Percentiles rank a stretch among this genome's conserved stretches.
phyloP scores from a whole-genome alignment of 2,888 invertebrate genomes.

The Macroteleia sp. region DNA sequence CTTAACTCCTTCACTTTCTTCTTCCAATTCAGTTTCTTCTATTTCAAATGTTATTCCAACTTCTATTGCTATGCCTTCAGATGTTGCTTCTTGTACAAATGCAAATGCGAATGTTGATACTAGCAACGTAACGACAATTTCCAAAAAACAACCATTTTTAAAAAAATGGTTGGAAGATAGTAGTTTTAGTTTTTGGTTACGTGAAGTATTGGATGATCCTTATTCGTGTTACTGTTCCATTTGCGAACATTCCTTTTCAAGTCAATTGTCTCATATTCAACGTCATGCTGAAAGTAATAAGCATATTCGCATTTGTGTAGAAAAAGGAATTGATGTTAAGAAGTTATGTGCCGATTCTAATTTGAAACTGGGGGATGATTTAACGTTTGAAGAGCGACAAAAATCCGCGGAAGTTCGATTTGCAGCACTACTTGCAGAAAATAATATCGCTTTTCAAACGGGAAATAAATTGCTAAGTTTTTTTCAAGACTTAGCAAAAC shows the following conservation, averaged over 20 bases:
- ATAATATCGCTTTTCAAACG: conserved; percentile 25
- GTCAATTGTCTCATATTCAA: background rate
- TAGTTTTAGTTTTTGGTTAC: background rate
- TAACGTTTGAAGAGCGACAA: no score
- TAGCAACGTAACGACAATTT: no score
- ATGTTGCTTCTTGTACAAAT: no score
- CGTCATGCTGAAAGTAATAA: conserved; percentile 7
- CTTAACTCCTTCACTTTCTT: background rate
- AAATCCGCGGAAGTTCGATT: conserved; percentile 38
- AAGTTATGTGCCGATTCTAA: background rate
- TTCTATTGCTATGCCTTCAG: no score
- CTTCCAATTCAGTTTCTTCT: background rate
- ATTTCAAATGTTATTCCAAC: background rate
- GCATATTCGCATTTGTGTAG: background rate
- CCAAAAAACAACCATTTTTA: background rate
- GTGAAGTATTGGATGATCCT: background rate
- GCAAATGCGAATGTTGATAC: no score
- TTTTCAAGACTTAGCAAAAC: background rate
- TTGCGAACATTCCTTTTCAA: background rate
- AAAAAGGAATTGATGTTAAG: background rate
- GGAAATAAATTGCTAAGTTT: conserved; percentile 16
- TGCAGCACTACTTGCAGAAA: conserved; percentile 30
- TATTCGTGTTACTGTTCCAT: background rate
- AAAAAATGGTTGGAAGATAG: background rate
- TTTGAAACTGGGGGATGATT: background rate